Base-by-base conservation (phyloP, 2,113 vertebrate genomes). In the Uria aalge region DNA sequence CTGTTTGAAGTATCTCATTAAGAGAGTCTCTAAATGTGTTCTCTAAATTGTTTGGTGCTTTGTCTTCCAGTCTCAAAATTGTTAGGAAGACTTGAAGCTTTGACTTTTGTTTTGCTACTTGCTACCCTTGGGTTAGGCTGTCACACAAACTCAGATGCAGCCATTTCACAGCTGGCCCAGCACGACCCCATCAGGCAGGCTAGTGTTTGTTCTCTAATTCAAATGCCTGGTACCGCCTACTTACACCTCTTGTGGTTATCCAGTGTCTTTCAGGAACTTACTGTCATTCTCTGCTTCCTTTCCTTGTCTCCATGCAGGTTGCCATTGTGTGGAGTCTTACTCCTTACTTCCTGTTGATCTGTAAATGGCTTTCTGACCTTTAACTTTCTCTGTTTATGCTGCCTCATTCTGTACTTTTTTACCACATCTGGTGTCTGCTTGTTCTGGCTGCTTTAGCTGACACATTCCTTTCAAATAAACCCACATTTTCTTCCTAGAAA, bases 171-270 rank as follows among this genome's bases (percentile, higher is more conserved):
- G n/a, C 26, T 73, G 30, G 21, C 23, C 41, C 48, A 78, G 62
- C 38, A 55, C 0, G 0, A 40, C 36, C 11, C 22, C 29, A 2
- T 18, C 60, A 88, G 32, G 60, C 47, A 78, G 74, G 41, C 36
- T 32, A 17, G n/a, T 16, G 19, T 21, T 74, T 73, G 40, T 84
- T 92, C 30, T 63, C 22, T 16, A 18, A n/a, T 32, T 80, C 48
- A 68, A 5, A 52, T 2, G 2, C 6, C 27, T 15, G 45, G 2
- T 77, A 53, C 23, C 34, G 40, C 5, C 10, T 55, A 59, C 15
- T 85, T 27, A 72, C 13, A 36, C 9, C 2, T 38, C 27, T 47
- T 73, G 34, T 1, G 10, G n/a, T 27, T 73, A 11, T 20, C 30
- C 27, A 20, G 8, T 32, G 9, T 50, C 26, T 79, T 76, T 69